Evolutionary conservation across 2,888 invertebrate species (phyloP).

Genomic region (Leucoptera coffeella): DNA sequence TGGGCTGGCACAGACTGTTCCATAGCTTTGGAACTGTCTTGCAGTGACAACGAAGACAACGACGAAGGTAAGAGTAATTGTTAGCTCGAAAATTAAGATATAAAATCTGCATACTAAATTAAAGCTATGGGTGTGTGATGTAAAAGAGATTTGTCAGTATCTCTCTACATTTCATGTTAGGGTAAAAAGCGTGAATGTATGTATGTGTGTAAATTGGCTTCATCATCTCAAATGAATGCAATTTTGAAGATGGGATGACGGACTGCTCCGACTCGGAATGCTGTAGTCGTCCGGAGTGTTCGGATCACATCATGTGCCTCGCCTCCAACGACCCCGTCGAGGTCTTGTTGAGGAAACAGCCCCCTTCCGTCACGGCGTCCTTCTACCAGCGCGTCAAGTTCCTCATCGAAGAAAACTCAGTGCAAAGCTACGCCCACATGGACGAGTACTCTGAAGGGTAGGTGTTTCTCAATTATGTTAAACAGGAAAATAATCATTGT

Average conservation of each 20-base stretch:
- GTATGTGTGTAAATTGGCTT: conserved; percentile 9
- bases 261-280: conserved; percentile 99
- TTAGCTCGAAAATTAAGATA: no score
- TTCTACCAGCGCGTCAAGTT: conserved; percentile 98
- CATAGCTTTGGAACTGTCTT: conserved; percentile 87
- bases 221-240: conserved; percentile 5
- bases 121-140: no score
- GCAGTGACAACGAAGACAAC: conserved; percentile 93
- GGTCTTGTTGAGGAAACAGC: conserved; percentile 91
- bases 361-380: conserved; percentile 92
- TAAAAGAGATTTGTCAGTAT: no score
- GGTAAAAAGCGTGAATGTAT: neutral
- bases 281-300: conserved; percentile 82
- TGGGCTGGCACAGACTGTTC: conserved; percentile 97
- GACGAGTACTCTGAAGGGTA: conserved; percentile 98
- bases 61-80: conserved; percentile 78
- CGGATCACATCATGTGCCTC: conserved; percentile 90
- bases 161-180: neutral
- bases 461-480: conserved; percentile 29
- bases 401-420: conserved; percentile 96
- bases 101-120: no score
- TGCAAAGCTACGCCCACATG: conserved; percentile 96
- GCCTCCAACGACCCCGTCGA: conserved; percentile 95
- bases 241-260: conserved; percentile 85
- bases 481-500: conserved; percentile 18